These are phyloP conservation scores for Myoxocephalus aenaeus DNA, from an alignment of 2,797 vertebrate species.

Conservation along the genomic window DNA sequence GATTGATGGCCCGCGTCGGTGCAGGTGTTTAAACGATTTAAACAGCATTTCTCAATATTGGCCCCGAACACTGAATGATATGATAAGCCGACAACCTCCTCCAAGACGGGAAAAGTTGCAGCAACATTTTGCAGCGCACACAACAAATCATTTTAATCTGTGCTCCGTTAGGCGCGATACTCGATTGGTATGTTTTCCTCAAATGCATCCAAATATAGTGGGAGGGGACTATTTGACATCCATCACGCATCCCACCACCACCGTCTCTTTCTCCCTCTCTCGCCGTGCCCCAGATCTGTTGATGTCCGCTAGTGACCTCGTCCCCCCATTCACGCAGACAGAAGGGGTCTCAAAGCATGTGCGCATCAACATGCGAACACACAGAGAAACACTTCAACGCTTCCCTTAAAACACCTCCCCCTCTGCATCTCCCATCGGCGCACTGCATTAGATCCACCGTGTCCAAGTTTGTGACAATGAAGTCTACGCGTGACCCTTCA, in stretches of 20 bases:
- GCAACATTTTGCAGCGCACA: not conserved
- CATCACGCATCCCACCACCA: too few relatives aligned
- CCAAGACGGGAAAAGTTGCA: too few relatives aligned
- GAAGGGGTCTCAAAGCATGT: conserved; percentile 4
- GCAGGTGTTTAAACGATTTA: conserved; percentile 8
- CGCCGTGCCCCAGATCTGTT: too few relatives aligned
- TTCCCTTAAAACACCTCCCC: not conserved
- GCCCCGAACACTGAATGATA: not conserved
- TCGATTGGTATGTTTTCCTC: conserved; percentile 12
- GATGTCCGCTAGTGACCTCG: conserved; percentile 23
- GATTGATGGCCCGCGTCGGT: conserved; percentile 18
- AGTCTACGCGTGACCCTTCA: not conserved
- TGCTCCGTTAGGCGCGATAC: not conserved
- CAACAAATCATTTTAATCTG: not conserved
- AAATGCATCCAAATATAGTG: too few relatives aligned
- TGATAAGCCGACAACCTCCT: not conserved
- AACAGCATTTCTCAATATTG: conserved; percentile 10
- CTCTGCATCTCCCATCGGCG: not conserved
- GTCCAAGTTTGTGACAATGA: not conserved
- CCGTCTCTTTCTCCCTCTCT: too few relatives aligned
- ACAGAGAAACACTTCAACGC: not conserved
- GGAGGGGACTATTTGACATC: too few relatives aligned
- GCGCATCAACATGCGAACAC: conserved; percentile 15
- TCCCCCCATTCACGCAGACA: conserved; percentile 17
- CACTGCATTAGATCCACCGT: not conserved